Evolutionary conservation across 2,113 vertebrate species (phyloP), one percentile per base, ranked within the genome.

Genomic region (Anthoscopus minutus): DNA sequence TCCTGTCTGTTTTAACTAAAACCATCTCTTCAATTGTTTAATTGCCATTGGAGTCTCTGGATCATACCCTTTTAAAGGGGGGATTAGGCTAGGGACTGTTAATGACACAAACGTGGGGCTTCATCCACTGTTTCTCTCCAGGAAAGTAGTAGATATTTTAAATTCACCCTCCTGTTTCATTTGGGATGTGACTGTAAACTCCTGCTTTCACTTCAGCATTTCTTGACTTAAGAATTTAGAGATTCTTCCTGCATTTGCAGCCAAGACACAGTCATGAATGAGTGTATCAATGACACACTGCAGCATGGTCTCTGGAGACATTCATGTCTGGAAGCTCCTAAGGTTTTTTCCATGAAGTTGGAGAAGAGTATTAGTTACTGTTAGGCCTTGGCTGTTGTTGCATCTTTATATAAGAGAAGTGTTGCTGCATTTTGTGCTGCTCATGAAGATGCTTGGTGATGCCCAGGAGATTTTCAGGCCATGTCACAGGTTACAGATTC

Each of bases 141-240:
- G 78, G 10, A 14, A 48, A 67, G 20, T 7, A 18, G 61, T 76
- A 62, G 8, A 2, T 65, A 14, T 65, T 67, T 58, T 57, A 25
- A 69, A 38, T 69, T 57, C 37, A 19, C 20, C 45, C 48, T 25
- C 50, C 28, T 56, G 6, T 23, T 61, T 93, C 37, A 4, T 51
- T 62, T 62, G 61, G 33, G 81, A 35, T 64, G 60, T 0, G 0
- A 6, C 6, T 47, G 35, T 47, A n/a, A 65, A 28, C 13, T 72
- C 50, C 33, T 61, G 1, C 23, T 47, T 64, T 47, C 51, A 25
- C 69, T 84, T 73, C 35, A 51, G 79, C 35, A 18, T 69, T 90
- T 87, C 50, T 81, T 88, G 65, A 69, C 51, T 37, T 35, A 70
- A 53, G 45, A 83, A 77, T 88, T 66, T 10, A n/a, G 61, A 47